Evolutionary conservation across 2,888 invertebrate species (phyloP).

Genomic region (Acanthoscelides obtectus): DNA sequence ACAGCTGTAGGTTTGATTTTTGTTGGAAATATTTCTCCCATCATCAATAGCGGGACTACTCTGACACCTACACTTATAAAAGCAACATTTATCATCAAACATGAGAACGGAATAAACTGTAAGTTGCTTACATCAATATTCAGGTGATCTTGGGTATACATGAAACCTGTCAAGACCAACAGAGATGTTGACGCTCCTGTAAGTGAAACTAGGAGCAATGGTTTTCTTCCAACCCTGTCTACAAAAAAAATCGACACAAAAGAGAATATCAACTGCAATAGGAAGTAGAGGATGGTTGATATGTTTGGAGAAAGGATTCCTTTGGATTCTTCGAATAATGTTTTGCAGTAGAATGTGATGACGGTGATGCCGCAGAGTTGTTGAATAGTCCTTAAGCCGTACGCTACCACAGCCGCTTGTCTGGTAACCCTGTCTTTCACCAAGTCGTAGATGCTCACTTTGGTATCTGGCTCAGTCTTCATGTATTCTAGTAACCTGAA

Average conservation of each 20-base stretch:
- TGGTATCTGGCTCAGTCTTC: not conserved
- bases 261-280: conserved; percentile 56
- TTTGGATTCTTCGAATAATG: conserved; percentile 45
- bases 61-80: conserved; percentile 52
- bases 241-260: conserved; percentile 55
- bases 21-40: conserved; percentile 54
- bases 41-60: conserved; percentile 51
- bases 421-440: conserved; percentile 54
- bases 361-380: conserved; percentile 59
- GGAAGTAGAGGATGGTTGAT: conserved; percentile 40
- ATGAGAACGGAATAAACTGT: conserved; percentile 46
- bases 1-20: conserved; percentile 55
- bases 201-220: conserved; percentile 52
- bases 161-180: conserved; percentile 45
- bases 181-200: conserved; percentile 45
- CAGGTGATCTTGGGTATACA: conserved; percentile 44
- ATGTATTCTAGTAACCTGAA: not conserved
- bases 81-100: conserved; percentile 49
- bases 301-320: conserved; percentile 43
- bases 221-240: conserved; percentile 53
- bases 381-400: conserved; percentile 55
- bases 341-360: conserved; percentile 58
- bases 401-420: conserved; percentile 59
- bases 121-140: conserved; percentile 38
- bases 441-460: conserved; percentile 32